phyloP scores from a whole-genome alignment of 1,140 invertebrate species.

The Aporrectodea caliginosa region DNA sequence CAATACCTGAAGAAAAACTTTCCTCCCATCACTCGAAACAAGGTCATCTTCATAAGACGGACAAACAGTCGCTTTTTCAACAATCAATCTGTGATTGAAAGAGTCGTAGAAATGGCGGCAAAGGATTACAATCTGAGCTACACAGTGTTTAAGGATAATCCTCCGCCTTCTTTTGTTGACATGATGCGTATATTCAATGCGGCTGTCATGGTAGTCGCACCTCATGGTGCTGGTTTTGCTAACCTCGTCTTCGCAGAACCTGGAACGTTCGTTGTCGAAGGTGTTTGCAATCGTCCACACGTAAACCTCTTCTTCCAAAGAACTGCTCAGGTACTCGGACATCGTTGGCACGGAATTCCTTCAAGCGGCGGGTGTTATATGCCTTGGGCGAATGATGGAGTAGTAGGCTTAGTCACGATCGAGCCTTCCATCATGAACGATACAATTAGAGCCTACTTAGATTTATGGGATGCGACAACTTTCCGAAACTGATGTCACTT shows the following conservation, averaged over 20 bases:
- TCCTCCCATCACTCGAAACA: background rate
- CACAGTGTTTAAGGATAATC: constrained; percentile 21
- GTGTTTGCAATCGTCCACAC: constrained; percentile 33
- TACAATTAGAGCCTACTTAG: background rate
- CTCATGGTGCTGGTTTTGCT: constrained; percentile 25
- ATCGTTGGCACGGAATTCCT: constrained; percentile 6
- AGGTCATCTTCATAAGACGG: constrained; percentile 17
- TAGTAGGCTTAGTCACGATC: background rate
- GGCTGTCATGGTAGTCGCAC: constrained; percentile 24
- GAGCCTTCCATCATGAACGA: background rate
- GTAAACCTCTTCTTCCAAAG: constrained; percentile 11
- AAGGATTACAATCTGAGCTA: background rate
- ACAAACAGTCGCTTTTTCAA: constrained; percentile 12
- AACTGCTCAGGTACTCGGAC: background rate
- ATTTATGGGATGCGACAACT: background rate
- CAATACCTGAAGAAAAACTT: background rate
- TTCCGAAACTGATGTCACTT: background rate
- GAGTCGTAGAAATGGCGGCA: background rate
- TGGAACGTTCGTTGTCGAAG: constrained; percentile 25
- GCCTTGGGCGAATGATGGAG: background rate
- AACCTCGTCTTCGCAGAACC: constrained; percentile 25
- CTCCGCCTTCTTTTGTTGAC: background rate
- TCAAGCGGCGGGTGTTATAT: background rate
- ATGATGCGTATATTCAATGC: constrained; percentile 9
- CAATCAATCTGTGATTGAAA: constrained; percentile 6